Base-by-base conservation (phyloP, 2,797 vertebrate species). In the Argentina silus region DNA sequence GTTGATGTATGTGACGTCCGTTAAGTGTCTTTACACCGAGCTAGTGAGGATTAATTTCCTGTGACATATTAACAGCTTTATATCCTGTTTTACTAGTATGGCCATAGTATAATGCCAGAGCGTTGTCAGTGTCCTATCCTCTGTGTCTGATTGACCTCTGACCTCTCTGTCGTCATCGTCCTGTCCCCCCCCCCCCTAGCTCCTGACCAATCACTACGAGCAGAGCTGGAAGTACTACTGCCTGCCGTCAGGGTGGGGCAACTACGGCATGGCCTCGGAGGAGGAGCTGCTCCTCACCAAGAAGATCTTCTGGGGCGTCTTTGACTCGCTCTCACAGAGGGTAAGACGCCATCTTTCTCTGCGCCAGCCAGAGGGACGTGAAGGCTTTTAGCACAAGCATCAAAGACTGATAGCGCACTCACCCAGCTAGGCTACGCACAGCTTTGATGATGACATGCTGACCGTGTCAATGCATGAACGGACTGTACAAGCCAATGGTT, bases 141-240 rank as follows among this genome's bases (percentile, higher is more conserved):
- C 42, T 6, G 48, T 42, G 48, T 42, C 23, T 55, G 27, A 27
- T n/a, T 15, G 14, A 5, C 47, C 21, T 36, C 19, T 67, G 45
- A 21, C 64, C 45, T 47, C 19, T n/a, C 15, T 0, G 6, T 14
- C 6, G 14, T n/a, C n/a, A 14, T n/a, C n/a, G n/a, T n/a, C n/a
- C n/a, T 36, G 51, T 60, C 17, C 57, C 57, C 11, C 57, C 60
- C 4, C 60, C 45, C 73, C 67, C 67, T 65, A 99, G 98, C 95
- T 99, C 79, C 87, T 99, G 85, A 98, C 96, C 45, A 98, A 96
- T 85, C 98, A 99, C 88, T 99, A 98, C 19, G 97, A 98, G 81
- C 98, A 97, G 89, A 96, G 96, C 90, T 99, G 98, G 98, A 98
- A 98, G 91, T 99, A 96, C 79, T 99, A 99, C 92, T 99, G 98